A percentile compares a stretch with the other conserved stretches of the same genome.
phyloP scores from a whole-genome alignment of 2,113 vertebrate genomes.

The Passer domesticus region DNA sequence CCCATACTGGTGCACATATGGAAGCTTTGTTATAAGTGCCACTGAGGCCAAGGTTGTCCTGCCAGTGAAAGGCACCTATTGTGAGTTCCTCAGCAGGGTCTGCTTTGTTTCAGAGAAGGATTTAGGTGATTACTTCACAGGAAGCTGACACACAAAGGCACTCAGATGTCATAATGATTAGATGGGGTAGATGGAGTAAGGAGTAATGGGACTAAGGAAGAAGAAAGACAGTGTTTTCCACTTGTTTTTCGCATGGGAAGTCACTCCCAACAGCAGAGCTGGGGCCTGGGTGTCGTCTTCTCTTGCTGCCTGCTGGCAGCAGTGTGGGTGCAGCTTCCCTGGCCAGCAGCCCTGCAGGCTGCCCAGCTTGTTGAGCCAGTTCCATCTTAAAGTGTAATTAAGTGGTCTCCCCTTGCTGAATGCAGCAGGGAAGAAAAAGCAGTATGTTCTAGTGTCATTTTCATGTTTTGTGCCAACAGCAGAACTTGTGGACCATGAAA shows the following conservation, averaged over 20 bases:
- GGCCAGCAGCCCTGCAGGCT: not conserved
- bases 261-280: not conserved
- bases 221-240: not conserved
- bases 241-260: not conserved
- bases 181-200: conserved; percentile 41
- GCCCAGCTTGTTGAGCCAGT: conserved; percentile 45
- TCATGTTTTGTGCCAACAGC: not conserved
- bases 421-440: not conserved
- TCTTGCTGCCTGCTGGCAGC: not conserved
- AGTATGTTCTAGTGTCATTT: not conserved
- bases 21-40: conserved; percentile 43
- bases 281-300: not conserved
- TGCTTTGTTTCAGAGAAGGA: conserved; percentile 22
- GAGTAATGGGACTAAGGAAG: conserved; percentile 12
- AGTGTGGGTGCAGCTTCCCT: not conserved
- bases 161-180: conserved; percentile 47
- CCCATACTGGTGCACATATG: conserved; percentile 58
- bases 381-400: not conserved
- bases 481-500: not conserved
- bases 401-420: not conserved
- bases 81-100: conserved; percentile 53
- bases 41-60: conserved; percentile 41
- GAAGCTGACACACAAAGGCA: conserved; percentile 57
- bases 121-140: conserved; percentile 45
- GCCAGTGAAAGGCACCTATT: conserved; percentile 58